Evolutionary conservation across 2,888 invertebrate genomes (phyloP).

Genomic region (Branchellion lobata): DNA sequence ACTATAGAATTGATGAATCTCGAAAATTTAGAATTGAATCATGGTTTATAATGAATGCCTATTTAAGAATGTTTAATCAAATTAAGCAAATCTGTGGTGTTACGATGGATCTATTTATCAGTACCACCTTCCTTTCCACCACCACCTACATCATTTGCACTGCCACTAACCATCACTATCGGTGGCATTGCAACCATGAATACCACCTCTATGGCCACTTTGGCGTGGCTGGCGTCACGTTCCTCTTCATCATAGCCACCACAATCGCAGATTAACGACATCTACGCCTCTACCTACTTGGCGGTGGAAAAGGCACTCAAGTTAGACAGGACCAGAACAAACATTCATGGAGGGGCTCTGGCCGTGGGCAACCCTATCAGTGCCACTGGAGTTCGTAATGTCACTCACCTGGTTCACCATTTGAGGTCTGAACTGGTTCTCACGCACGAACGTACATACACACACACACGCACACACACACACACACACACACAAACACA

Average conservation of each 20-base stretch:
- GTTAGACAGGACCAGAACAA: conserved; percentile 81
- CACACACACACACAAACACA: no score
- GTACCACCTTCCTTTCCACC: no score
- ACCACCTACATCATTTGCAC: no score
- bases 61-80: no score
- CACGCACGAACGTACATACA: neutral
- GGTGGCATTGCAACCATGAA: neutral
- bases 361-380: conserved; percentile 94
- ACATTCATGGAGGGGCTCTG: conserved; percentile 93
- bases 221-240: neutral
- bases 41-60: no score
- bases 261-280: conserved; percentile 86
- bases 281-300: conserved; percentile 90
- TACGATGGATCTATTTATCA: no score
- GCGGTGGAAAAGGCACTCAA: conserved; percentile 86
- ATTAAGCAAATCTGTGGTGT: no score
- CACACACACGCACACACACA: neutral
- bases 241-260: no score
- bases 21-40: no score
- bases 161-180: neutral
- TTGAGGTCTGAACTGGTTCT: conserved; percentile 73
- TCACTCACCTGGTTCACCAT: conserved; percentile 85
- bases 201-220: neutral
- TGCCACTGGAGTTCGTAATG: conserved; percentile 91
- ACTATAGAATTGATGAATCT: no score